Evolutionary conservation across 2,888 invertebrate species (phyloP).

Genomic region (Dryocosmus kuriphilus): DNA sequence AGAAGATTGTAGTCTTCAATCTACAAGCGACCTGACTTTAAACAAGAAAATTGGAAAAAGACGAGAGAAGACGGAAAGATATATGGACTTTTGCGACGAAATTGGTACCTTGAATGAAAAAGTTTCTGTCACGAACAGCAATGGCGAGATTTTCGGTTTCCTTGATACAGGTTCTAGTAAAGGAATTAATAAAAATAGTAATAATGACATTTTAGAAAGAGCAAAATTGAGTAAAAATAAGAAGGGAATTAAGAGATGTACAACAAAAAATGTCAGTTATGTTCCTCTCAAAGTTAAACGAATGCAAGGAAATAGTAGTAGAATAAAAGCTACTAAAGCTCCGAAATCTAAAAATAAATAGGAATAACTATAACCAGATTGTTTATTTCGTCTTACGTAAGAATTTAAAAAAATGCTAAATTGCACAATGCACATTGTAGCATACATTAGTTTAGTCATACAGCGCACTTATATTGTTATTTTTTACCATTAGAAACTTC

Average conservation of each 20-base stretch:
- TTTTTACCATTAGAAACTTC: neutral
- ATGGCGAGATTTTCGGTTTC: neutral
- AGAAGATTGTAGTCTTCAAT: constrained; percentile 48
- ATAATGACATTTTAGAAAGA: constrained; percentile 26
- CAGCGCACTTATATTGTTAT: neutral
- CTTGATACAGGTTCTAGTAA: neutral
- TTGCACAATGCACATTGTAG: neutral
- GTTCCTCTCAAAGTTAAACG: constrained; percentile 72
- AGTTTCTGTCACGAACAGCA: neutral
- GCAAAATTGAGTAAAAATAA: constrained; percentile 26
- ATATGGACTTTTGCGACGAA: constrained; percentile 52
- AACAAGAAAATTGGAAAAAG: neutral
- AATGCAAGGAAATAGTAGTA: constrained; percentile 67
- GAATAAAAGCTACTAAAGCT: constrained; percentile 70
- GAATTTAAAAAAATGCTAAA: neutral
- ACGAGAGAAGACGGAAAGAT: constrained; percentile 31
- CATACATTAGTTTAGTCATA: neutral
- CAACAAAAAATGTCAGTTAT: constrained; percentile 53
- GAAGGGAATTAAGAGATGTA: neutral
- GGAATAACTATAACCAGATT: constrained; percentile 47
- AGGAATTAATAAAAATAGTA: neutral
- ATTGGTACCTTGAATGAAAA: neutral
- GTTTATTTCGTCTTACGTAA: neutral
- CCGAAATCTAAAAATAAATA: constrained; percentile 60
- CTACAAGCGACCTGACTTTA: neutral